phyloP scores from a whole-genome alignment of 1,140 invertebrate species.

The Samia ricini region DNA sequence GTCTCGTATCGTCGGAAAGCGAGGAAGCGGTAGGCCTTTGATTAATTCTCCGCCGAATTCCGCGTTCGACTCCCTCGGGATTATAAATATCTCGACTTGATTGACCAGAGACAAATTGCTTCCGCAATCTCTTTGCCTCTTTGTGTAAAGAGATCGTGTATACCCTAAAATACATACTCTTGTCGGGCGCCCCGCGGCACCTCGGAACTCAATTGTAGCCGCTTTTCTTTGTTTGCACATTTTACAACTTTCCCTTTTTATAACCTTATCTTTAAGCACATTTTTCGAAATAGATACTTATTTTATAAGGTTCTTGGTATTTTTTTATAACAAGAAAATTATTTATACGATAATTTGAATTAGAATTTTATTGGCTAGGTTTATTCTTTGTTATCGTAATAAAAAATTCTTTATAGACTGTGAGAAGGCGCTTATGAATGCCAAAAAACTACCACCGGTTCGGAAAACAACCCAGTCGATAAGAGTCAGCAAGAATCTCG shows the following conservation, averaged over 20 bases:
- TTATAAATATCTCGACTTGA: slow-evolving; percentile 9
- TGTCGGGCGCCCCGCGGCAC: neutral
- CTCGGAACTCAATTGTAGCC: neutral
- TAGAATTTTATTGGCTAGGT: too few relatives aligned
- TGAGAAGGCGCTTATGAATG: too few relatives aligned
- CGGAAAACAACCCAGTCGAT: too few relatives aligned
- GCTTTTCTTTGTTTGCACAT: neutral
- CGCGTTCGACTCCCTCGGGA: slow-evolving; percentile 5
- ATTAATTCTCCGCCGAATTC: slow-evolving; percentile 17
- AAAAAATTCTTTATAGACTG: too few relatives aligned
- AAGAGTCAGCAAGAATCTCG: too few relatives aligned
- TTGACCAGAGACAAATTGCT: slow-evolving; percentile 11
- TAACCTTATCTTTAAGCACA: neutral
- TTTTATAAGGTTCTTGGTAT: neutral
- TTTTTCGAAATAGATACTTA: neutral
- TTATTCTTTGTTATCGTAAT: too few relatives aligned
- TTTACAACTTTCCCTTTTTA: neutral
- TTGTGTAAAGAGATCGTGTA: neutral
- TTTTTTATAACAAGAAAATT: too few relatives aligned
- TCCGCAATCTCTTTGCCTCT: slow-evolving; percentile 1
- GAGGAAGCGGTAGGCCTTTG: slow-evolving; percentile 9
- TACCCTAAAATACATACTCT: neutral
- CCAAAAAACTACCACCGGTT: too few relatives aligned
- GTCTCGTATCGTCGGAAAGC: neutral
- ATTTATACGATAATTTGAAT: too few relatives aligned